Evolutionary conservation across 2,888 invertebrate genomes (phyloP), one percentile per base, ranked within the genome.

Genomic region (Hirtodrosophila duncani): DNA sequence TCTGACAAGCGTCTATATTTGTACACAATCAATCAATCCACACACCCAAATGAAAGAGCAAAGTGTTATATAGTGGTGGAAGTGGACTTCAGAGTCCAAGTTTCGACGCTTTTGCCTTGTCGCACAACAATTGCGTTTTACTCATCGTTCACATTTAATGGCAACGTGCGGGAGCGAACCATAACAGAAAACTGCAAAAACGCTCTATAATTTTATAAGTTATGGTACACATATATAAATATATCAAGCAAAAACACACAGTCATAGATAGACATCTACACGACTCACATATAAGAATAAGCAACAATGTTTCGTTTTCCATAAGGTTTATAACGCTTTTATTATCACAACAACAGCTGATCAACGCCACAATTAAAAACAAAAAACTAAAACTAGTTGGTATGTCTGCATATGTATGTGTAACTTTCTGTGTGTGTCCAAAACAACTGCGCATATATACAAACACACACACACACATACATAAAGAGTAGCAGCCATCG

Each of bases 291-390:
- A n/a, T n/a, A n/a, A n/a, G n/a, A n/a, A n/a, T n/a, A n/a, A n/a
- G n/a, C n/a, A n/a, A n/a, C n/a, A n/a, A 16, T 45, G 21, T 33
- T 16, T 27, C 34, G 13, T 46, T 39, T 52, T 59, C 65, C 30
- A 52, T 56, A 44, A 56, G 50, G 62, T 45, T 66, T 53, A 60
- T 55, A 50, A 58, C 56, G 55, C 65, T 68, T 66, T 64, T 52
- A 58, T 58, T 62, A 49, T 51, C 31, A 56, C 63, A 71, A 75
- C 77, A 71, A 75, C 77, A 75, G 72, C 72, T 75, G 72, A 72
- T 68, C 67, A 53, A 37, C 55, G 34, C n/a, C n/a, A n/a, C 43
- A 62, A 58, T 66, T 60, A 57, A 56, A 23, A 8, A 21, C n/a
- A n/a, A n/a, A n/a, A n/a, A n/a, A n/a, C n/a, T 17, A 24, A 24